Conservation (phyloP, 2,797 vertebrate species). For the Pangasius macronema region DNA sequence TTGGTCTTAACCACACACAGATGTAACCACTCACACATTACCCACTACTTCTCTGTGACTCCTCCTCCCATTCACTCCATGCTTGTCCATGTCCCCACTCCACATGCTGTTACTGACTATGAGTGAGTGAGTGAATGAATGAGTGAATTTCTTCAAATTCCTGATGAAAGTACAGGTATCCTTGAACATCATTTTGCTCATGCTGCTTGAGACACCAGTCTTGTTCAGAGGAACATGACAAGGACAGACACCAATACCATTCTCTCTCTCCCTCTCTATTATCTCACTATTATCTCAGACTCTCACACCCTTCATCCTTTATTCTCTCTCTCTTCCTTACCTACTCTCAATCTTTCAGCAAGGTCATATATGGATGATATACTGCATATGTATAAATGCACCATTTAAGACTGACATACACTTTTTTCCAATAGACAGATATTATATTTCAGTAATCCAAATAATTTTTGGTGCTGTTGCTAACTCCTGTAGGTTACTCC, state of each 20-base stretch:
- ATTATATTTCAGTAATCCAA: background rate
- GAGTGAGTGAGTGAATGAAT: background rate
- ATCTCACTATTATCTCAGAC: background rate
- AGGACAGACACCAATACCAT: background rate
- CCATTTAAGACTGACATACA: background rate
- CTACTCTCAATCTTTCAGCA: background rate
- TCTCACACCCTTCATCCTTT: too few relatives aligned
- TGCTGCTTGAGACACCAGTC: background rate
- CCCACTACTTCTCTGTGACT: background rate
- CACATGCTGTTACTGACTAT: background rate
- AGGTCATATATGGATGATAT: slow-evolving; percentile 2
- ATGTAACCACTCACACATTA: background rate
- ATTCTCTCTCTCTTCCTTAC: background rate
- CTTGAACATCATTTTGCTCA: background rate
- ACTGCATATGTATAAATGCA: background rate
- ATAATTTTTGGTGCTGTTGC: background rate
- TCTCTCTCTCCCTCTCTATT: background rate
- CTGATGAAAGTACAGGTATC: background rate
- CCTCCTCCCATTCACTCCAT: background rate
- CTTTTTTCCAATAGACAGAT: background rate
- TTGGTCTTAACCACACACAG: background rate
- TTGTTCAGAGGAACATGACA: background rate
- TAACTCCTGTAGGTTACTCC: background rate
- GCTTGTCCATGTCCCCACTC: background rate
- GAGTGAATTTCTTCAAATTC: background rate